Base-by-base conservation (phyloP, 2,888 invertebrate species). In the Lasioglossum oenotherae region DNA sequence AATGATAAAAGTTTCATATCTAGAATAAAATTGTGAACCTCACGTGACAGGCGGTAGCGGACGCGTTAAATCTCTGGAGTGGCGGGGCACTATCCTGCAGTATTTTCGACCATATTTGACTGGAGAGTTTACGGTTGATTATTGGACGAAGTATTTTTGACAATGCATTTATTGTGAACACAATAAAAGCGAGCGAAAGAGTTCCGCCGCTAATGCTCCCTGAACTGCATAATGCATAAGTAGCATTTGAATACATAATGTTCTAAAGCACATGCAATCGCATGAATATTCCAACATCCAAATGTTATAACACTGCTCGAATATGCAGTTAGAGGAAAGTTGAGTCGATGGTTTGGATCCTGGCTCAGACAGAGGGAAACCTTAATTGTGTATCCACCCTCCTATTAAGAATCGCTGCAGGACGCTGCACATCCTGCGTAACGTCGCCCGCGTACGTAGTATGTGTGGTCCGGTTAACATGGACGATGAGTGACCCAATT, bases 401-500 rank as follows among this genome's bases (percentile, higher is more conserved):
- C 12, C 71, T 41, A 41, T 71, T 71, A 71, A 71, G 71, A 71
- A 71, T 71, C 71, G 38, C 14, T 71, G 71, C 71, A 71, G 71
- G 71, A 71, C 71, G 71, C n/a, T 10, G 72, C 19, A 19, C 41
- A 27, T 16, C 27, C 72, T 64, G 31, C 72, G 72, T 44, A 72
- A 27, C 73, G 41, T 53, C 8, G 4, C 10, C 4, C 23, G 19
- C 35, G 41, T 35, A 53, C 8, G 49, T 53, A 8, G 49, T 23
- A 38, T 31, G 19, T 1, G 4, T n/a, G 23, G 31, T 72, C 67
- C 19, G 53, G 49, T 46, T 16, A 53, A 19, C 35, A 19, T 8
- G 16, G 27, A 64, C 53, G 69, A 73, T 27, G 69, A 82, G 74
- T 74, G 81, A 81, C 84, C 87, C 57, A 88, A 90, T 89, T 87